Percentiles rank a stretch among this genome's conserved stretches.
These are phyloP conservation scores for Microchirus variegatus DNA, from an alignment of 2,797 vertebrate species.

Conservation along the genomic window DNA sequence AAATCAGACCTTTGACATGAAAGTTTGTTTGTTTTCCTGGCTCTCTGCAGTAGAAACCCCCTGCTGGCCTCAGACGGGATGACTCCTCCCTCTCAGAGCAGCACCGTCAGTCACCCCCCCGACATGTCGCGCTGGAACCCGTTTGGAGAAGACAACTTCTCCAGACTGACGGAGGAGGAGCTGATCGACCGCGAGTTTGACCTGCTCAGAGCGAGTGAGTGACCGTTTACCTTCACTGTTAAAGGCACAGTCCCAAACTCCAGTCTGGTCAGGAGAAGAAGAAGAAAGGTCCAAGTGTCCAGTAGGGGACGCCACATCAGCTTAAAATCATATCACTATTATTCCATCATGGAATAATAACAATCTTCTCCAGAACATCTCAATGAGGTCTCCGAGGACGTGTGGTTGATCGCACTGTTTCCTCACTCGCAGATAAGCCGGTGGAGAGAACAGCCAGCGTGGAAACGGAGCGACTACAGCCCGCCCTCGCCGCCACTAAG, in stretches of 20 bases:
- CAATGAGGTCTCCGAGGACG: no score
- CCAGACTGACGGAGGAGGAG: conserved; percentile 95
- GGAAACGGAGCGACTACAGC: conserved; percentile 68
- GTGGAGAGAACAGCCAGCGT: conserved; percentile 83
- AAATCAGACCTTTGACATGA: no score
- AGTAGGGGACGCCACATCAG: no score
- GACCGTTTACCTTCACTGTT: conserved; percentile 30
- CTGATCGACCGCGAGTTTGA: conserved; percentile 97
- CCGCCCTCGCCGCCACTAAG: conserved; percentile 61
- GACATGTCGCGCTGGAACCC: conserved; percentile 99
- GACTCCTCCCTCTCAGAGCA: conserved; percentile 80
- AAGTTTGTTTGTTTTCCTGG: no score
- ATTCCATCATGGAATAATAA: no score
- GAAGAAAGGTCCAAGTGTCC: no score
- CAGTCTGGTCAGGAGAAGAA: no score
- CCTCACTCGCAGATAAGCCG: conserved; percentile 84
- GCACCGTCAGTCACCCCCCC: conserved; percentile 85
- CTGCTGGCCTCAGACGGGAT: conserved; percentile 79
- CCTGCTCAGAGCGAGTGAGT: conserved; percentile 98
- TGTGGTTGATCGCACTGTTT: not conserved
- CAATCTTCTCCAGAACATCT: no score
- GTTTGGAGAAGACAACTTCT: conserved; percentile 98
- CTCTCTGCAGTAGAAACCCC: conserved; percentile 71
- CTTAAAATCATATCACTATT: no score
- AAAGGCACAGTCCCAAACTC: no score